phyloP scores from a whole-genome alignment of 2,113 vertebrate genomes.

The Danio rerio region DNA sequence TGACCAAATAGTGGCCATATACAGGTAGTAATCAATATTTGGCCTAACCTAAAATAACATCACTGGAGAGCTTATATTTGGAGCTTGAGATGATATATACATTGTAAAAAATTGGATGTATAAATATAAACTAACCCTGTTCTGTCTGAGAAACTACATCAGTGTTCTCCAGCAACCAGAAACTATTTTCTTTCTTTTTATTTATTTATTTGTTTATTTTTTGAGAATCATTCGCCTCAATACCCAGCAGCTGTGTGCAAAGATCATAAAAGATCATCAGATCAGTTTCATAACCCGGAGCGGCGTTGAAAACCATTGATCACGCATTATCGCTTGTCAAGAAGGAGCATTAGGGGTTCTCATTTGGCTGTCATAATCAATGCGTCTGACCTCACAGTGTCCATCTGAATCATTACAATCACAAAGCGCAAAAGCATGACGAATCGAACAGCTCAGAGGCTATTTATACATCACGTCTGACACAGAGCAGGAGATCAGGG shows the following conservation, averaged over 20 bases:
- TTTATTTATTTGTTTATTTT: too few species aligned
- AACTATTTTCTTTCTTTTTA: too few species aligned
- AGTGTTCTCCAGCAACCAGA: too few species aligned
- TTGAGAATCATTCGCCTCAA: too few species aligned
- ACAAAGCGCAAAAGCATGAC: constrained; percentile 3
- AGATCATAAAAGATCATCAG: constrained; percentile 10
- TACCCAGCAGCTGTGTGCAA: not conserved
- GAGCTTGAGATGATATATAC: too few species aligned
- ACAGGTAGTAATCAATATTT: too few species aligned
- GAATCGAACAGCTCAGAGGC: not conserved
- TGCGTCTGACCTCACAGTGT: constrained; percentile 2
- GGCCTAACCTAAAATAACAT: too few species aligned
- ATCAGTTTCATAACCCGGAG: constrained; percentile 25
- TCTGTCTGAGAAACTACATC: too few species aligned
- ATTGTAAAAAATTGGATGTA: too few species aligned
- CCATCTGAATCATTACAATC: constrained; percentile 3
- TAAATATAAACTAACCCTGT: too few species aligned
- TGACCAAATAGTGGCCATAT: too few species aligned
- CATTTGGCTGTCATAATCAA: not conserved
- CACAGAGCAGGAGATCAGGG: constrained; percentile 9
- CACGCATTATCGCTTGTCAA: not conserved
- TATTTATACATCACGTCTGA: constrained; percentile 23
- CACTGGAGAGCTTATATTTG: too few species aligned
- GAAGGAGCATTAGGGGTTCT: constrained; percentile 23
- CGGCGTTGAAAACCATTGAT: not conserved